Evolutionary conservation across 2,797 vertebrate genomes (phyloP).

Genomic region (Pempheris klunzingeri): DNA sequence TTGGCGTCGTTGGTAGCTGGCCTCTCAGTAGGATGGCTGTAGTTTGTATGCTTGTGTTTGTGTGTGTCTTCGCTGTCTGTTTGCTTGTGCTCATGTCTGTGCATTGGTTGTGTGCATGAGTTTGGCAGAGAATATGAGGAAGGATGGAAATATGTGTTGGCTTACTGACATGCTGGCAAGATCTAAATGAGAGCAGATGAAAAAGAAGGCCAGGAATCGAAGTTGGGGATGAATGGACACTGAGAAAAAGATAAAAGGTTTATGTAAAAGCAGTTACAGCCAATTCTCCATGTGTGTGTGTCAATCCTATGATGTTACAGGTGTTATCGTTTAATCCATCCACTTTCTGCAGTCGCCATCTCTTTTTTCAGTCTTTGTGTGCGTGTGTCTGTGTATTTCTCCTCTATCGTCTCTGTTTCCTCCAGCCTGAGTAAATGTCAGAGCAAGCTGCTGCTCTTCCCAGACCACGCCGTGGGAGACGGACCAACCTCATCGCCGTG

Average conservation of each 20-base stretch:
- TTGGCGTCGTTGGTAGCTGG: conserved; percentile 37
- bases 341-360: conserved; percentile 46
- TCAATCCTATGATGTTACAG: conserved; percentile 75
- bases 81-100: conserved; percentile 35
- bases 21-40: conserved; percentile 35
- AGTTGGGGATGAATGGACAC: conserved; percentile 58
- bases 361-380: conserved; percentile 38
- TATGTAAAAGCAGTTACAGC: conserved; percentile 63
- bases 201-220: conserved; percentile 60
- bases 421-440: conserved; percentile 86
- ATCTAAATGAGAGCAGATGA: conserved; percentile 65
- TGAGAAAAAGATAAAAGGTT: conserved; percentile 64
- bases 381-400: conserved; percentile 52
- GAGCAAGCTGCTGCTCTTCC: conserved; percentile 88
- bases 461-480: conserved; percentile 86
- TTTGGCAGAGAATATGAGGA: conserved; percentile 56
- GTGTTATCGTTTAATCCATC: conserved; percentile 71
- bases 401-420: conserved; percentile 75
- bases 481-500: conserved; percentile 87
- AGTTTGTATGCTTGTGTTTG: conserved; percentile 43
- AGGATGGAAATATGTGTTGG: conserved; percentile 62
- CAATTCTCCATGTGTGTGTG: conserved; percentile 64
- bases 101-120: conserved; percentile 41
- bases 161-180: conserved; percentile 63
- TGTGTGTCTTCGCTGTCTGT: conserved; percentile 31